These are phyloP conservation scores for Accipiter cooperii DNA, from an alignment of 2,113 vertebrate species.

Conservation along the genomic window DNA sequence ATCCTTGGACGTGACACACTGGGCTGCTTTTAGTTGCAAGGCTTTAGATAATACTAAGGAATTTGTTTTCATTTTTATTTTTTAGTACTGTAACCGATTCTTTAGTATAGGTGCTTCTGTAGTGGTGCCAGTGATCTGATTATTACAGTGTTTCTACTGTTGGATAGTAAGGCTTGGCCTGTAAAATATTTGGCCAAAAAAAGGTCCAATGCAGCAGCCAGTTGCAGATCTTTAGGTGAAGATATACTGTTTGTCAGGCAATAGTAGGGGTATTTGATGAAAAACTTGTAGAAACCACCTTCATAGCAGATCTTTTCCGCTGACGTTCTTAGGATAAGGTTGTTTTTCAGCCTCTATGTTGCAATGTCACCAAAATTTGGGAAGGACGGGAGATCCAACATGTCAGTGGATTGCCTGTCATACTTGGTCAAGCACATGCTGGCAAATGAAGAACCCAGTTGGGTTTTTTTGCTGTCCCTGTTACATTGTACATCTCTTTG, in stretches of 20 bases:
- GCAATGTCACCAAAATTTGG: not conserved
- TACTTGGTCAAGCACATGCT: not conserved
- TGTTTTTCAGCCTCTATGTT: not conserved
- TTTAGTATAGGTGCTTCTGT: not conserved
- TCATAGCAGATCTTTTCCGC: not conserved
- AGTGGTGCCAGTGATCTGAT: not conserved
- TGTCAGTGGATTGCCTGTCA: not conserved
- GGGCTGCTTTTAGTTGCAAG: not conserved
- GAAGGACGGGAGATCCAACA: rapidly evolving
- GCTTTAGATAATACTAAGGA: not conserved
- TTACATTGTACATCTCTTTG: not conserved
- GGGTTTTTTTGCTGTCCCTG: not conserved
- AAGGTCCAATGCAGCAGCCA: not conserved
- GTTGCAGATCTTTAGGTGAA: not conserved
- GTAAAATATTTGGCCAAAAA: not conserved
- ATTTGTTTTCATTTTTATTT: not conserved
- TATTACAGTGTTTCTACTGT: not conserved
- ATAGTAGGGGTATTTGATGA: not conserved
- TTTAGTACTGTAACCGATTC: not conserved
- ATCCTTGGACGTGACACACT: rapidly evolving
- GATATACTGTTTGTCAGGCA: not conserved
- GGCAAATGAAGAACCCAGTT: not conserved
- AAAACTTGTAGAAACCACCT: not conserved
- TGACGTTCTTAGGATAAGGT: not conserved
- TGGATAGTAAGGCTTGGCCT: not conserved